Evolutionary conservation across 2,888 invertebrate species (phyloP).

Genomic region (Lasius fuliginosus): DNA sequence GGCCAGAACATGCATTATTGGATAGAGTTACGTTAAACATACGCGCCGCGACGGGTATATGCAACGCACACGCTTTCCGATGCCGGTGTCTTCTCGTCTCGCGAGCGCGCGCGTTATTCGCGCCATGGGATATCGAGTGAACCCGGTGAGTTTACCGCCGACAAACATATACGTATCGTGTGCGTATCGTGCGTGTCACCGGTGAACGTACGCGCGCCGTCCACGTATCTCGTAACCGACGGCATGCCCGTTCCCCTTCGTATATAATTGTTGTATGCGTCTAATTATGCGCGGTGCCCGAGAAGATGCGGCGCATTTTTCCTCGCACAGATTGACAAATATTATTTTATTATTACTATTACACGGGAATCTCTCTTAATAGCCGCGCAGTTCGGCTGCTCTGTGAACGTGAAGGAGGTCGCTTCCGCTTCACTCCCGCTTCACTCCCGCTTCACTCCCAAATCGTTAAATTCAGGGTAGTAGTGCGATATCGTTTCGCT

Average conservation of each 20-base stretch:
- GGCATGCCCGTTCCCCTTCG: conserved; percentile 31
- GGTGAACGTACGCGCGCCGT: conserved; percentile 11
- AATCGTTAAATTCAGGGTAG: too few species aligned
- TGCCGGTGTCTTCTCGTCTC: conserved; percentile 43
- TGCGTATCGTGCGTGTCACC: neutral
- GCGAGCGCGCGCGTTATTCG: conserved; percentile 46
- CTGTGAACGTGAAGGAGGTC: too few species aligned
- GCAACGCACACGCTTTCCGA: conserved; percentile 51
- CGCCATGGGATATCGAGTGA: conserved; percentile 59
- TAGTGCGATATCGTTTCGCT: too few species aligned
- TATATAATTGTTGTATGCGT: neutral
- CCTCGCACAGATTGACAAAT: neutral
- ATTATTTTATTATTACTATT: neutral
- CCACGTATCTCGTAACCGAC: conserved; percentile 32
- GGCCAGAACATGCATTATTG: conserved; percentile 86
- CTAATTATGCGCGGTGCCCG: neutral
- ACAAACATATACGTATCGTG: conserved; percentile 37
- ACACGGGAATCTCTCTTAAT: neutral
- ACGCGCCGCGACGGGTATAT: conserved; percentile 65
- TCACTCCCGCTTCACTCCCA: too few species aligned
- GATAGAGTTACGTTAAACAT: conserved; percentile 86
- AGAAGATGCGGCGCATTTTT: neutral
- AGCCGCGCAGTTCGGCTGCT: neutral
- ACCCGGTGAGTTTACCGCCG: conserved; percentile 48
- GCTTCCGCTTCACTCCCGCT: too few species aligned